Evolutionary conservation across 2,888 invertebrate genomes (phyloP).

Genomic region (Tetanocera ferruginea): DNA sequence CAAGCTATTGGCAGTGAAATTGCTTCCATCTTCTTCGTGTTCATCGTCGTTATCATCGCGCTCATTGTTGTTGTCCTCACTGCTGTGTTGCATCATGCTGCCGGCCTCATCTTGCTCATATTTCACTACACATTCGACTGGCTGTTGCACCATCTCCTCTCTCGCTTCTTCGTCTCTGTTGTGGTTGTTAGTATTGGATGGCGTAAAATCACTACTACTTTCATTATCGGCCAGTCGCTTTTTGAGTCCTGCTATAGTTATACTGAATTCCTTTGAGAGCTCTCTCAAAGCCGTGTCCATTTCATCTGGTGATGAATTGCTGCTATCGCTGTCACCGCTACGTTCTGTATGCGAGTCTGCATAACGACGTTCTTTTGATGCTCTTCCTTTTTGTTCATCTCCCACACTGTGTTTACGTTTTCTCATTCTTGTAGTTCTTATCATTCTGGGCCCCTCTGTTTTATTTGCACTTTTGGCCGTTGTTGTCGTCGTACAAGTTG

Average conservation of each 20-base stretch:
- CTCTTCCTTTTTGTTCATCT: background rate
- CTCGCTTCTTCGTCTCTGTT: background rate
- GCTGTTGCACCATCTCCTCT: background rate
- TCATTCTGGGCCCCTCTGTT: background rate
- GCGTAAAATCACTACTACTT: background rate
- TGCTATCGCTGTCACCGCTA: background rate
- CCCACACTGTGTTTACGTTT: background rate
- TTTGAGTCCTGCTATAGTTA: background rate
- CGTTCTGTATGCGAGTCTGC: background rate
- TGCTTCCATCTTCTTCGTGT: background rate
- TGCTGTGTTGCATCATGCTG: background rate
- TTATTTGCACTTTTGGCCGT: background rate
- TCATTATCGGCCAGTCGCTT: background rate
- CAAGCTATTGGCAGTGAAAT: conserved; percentile 10
- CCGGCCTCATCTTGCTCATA: background rate
- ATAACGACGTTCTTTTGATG: background rate
- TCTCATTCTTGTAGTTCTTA: background rate
- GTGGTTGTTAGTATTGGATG: background rate
- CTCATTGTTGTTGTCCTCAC: background rate
- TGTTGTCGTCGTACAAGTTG: background rate
- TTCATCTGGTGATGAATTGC: background rate
- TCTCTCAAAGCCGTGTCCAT: background rate
- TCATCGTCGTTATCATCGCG: background rate
- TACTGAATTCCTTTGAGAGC: background rate
- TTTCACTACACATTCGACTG: background rate